Percentiles rank a stretch among this genome's conserved stretches.
These are phyloP conservation scores for Andrena trimmerana DNA, from an alignment of 2,888 invertebrate genomes.

Conservation along the genomic window DNA sequence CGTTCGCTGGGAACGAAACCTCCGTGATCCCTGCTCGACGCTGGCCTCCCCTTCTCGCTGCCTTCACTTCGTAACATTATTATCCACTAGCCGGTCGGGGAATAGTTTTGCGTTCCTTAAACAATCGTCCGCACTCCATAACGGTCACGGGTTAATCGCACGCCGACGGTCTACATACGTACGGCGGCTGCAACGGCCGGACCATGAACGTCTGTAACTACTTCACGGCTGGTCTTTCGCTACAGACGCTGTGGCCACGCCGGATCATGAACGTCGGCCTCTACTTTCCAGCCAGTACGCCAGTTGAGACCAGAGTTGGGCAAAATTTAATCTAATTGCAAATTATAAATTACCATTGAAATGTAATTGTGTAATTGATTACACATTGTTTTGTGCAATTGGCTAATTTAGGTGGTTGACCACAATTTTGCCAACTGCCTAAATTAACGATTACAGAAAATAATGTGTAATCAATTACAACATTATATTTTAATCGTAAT, in stretches of 20 bases:
- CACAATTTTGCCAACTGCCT: too few species aligned
- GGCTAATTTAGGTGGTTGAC: too few species aligned
- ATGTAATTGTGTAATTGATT: too few species aligned
- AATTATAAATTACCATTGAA: too few species aligned
- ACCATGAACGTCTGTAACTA: slow-evolving; percentile 11
- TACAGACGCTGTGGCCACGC: background rate
- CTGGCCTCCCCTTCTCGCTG: background rate
- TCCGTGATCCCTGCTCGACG: background rate
- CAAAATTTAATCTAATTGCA: too few species aligned
- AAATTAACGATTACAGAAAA: too few species aligned
- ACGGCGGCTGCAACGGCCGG: background rate
- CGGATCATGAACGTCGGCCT: background rate
- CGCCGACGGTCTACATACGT: background rate
- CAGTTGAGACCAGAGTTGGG: background rate
- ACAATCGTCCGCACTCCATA: slow-evolving; percentile 12
- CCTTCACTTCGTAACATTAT: slow-evolving; percentile 22
- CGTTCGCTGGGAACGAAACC: slow-evolving; percentile 20
- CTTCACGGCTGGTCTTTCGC: background rate
- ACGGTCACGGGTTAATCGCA: slow-evolving; percentile 13
- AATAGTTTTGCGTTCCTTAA: slow-evolving; percentile 3
- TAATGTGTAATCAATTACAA: too few species aligned
- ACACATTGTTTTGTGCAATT: too few species aligned
- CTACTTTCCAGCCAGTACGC: background rate
- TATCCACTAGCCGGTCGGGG: background rate
- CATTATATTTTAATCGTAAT: too few species aligned